Conservation (phyloP, 2,797 vertebrate species). For the Pitangus sulphuratus region DNA sequence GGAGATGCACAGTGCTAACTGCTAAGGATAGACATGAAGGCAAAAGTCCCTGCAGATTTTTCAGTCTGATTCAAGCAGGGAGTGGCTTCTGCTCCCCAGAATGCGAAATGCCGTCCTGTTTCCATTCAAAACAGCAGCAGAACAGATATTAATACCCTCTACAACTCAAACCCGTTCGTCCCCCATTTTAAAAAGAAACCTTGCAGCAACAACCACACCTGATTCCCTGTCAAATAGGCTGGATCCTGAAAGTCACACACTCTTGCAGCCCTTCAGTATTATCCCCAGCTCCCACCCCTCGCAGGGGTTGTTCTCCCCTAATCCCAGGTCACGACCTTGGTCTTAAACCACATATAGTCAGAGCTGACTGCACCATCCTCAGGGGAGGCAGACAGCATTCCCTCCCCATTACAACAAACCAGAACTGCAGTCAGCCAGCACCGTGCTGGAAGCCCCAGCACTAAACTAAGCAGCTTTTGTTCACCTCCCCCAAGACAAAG, state of each 20-base stretch:
- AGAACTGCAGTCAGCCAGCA: background rate
- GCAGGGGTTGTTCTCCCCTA: background rate
- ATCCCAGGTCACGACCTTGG: background rate
- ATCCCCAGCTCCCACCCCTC: background rate
- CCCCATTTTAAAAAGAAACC: background rate
- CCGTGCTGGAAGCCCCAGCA: background rate
- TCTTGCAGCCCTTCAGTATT: background rate
- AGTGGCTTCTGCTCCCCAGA: conserved; percentile 14
- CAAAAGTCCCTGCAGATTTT: conserved; percentile 31
- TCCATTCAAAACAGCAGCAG: background rate
- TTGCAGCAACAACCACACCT: background rate
- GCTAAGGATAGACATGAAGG: background rate
- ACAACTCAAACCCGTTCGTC: background rate
- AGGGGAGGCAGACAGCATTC: background rate
- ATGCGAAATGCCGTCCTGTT: background rate
- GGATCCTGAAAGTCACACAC: background rate
- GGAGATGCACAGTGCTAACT: background rate
- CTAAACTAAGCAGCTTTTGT: conserved; percentile 30
- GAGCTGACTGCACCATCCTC: background rate
- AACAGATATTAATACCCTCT: background rate
- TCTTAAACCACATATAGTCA: background rate
- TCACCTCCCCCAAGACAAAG: conserved; percentile 9
- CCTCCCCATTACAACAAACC: background rate
- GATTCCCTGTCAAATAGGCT: background rate
- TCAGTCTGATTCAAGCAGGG: conserved; percentile 5